Base-by-base conservation (phyloP, 1,140 invertebrate genomes). In the Conopomorpha cramerella region DNA sequence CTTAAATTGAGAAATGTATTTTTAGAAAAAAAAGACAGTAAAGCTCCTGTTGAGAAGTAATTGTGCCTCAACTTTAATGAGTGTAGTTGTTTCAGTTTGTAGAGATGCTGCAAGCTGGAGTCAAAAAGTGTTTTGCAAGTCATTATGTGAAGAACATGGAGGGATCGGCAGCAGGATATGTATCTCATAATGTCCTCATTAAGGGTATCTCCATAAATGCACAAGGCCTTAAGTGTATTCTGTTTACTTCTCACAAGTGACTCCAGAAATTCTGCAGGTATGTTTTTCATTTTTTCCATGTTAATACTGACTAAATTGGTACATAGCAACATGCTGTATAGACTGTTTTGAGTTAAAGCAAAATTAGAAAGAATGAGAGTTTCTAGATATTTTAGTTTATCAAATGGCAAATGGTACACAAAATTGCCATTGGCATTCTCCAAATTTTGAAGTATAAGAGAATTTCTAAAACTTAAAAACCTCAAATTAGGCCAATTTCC, bases 221-320 rank as follows among this genome's bases (percentile, higher is more conserved):
- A 59, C 35, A 79, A 47, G 25, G 74, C 67, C 54, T 55, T 55
- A 10, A 79, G 49, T 15, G 59, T 64, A 3, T 57, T 53, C 38
- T 70, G 59, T 52, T 77, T 78, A 3, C 58, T 74, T 35, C 45
- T 49, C 17, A 79, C 45, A 27, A 79, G 58, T 39, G 64, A 62
- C 51, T 77, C 73, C 14, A 79, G 49, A 38, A 79, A 79, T 30
- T 70, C 62, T 26, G 62, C 58, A 7, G 77, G 77, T 35, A 79
- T 78, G 53, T 79, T 79, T 44, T 77, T 79, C 77, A 79, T 79
- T 45, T 79, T 79, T 31, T 79, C 77, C 62, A 79, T 79, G 40
- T 68, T 79, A 46, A 79, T 73, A 47, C 66, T 70, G 34, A 65
- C 62, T 50, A 79, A 64, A 54, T 74, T 52, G 4, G 51, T 47